A percentile compares a stretch with the other conserved stretches of the same genome.
Conservation (phyloP, 2,797 vertebrate genomes). For the Falco cherrug region DNA sequence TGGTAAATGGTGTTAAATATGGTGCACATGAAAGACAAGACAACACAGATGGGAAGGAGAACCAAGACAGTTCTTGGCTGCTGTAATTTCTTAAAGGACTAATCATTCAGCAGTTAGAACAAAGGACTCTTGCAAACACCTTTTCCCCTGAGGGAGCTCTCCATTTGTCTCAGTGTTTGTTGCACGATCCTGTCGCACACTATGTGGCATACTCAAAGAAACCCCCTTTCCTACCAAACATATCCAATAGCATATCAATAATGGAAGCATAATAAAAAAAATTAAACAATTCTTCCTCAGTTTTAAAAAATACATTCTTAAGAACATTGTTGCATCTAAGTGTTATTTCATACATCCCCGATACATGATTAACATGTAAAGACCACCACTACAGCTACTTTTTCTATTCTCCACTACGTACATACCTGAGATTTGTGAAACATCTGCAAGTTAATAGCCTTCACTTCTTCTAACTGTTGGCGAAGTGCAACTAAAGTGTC, state of each 20-base stretch:
- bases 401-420: background rate
- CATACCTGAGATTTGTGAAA: constrained; percentile 93
- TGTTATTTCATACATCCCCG: background rate
- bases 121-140: background rate
- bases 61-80: background rate
- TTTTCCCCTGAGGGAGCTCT: background rate
- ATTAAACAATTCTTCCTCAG: background rate
- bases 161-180: background rate
- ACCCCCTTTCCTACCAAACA: background rate
- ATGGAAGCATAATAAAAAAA: background rate
- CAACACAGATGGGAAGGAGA: background rate
- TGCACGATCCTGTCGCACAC: background rate
- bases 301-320: background rate
- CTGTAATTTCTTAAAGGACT: background rate
- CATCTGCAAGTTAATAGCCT: constrained; percentile 96
- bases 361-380: accelerated
- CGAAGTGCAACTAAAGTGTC: constrained; percentile 90
- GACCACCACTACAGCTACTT: background rate
- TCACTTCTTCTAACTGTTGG: constrained; percentile 95
- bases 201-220: background rate
- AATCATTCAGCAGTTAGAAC: background rate
- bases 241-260: background rate
- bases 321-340: background rate
- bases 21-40: background rate
- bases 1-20: background rate